Percentiles rank a stretch among this genome's conserved stretches.
phyloP scores from a whole-genome alignment of 2,113 vertebrate species.

The Holacanthus passer region DNA sequence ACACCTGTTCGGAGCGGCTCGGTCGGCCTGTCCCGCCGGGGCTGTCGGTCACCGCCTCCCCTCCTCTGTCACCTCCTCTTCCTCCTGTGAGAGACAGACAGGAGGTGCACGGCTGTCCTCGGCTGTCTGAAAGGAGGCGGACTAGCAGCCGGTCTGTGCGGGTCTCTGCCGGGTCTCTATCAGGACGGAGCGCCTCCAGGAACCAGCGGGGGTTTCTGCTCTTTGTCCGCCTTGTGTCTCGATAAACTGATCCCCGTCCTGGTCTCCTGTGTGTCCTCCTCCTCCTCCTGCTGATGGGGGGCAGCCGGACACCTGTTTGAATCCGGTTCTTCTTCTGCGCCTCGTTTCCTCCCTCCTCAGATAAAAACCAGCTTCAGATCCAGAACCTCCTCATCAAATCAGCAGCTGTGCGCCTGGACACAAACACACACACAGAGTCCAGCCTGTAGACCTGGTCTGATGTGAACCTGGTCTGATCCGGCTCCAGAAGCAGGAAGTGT shows the following conservation, averaged over 20 bases:
- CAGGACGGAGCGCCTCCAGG: too few species aligned
- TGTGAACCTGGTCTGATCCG: constrained; percentile 1
- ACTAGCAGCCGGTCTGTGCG: too few species aligned
- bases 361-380: too few species aligned
- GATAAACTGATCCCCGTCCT: not conserved
- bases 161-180: constrained; percentile 15
- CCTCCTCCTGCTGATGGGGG: constrained; percentile 49
- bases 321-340: constrained; percentile 47
- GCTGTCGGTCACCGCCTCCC: constrained; percentile 71
- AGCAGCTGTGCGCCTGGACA: not conserved
- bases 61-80: constrained; percentile 32
- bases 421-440: not conserved
- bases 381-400: too few species aligned
- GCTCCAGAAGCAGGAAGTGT: constrained; percentile 65
- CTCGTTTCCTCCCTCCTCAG: constrained; percentile 17
- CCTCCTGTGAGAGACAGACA: constrained; percentile 24
- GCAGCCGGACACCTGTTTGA: constrained; percentile 83
- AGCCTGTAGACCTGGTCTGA: not conserved
- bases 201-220: too few species aligned
- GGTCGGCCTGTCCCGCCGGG: constrained; percentile 79
- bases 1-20: constrained; percentile 84
- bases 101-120: not conserved
- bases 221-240: too few species aligned
- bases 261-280: not conserved
- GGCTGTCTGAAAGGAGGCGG: too few species aligned